These are phyloP conservation scores for Atta colombica DNA, from an alignment of 1,140 invertebrate genomes.

Conservation along the genomic window DNA sequence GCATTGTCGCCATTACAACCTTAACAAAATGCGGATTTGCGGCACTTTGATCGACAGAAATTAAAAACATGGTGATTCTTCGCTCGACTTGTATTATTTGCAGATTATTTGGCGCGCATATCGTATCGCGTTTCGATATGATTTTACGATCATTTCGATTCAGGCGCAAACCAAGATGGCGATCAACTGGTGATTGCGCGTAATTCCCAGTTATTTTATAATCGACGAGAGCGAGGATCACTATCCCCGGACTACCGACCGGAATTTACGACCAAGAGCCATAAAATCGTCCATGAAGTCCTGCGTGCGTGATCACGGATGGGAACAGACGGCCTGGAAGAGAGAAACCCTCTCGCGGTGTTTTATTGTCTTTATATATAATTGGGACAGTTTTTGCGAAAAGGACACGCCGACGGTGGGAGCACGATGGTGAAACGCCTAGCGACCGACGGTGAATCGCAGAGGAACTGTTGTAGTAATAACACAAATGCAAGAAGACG, in stretches of 20 bases:
- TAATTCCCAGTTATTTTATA: constrained; percentile 79
- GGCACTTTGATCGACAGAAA: neutral
- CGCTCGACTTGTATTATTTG: constrained; percentile 21
- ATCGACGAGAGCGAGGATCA: constrained; percentile 79
- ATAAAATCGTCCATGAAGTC: constrained; percentile 80
- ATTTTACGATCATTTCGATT: constrained; percentile 49
- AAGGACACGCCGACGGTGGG: constrained; percentile 58
- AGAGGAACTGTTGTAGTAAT: constrained; percentile 10
- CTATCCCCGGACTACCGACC: constrained; percentile 73
- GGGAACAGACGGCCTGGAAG: constrained; percentile 70
- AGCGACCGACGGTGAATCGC: constrained; percentile 59
- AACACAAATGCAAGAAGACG: neutral
- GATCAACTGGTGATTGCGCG: constrained; percentile 49
- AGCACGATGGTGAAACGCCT: constrained; percentile 65
- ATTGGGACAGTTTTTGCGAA: constrained; percentile 82
- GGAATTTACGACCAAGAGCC: constrained; percentile 84
- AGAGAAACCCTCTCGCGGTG: constrained; percentile 68
- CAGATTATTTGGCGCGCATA: neutral
- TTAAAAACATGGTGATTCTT: neutral
- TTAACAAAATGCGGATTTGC: neutral
- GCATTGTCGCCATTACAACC: neutral
- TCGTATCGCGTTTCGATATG: constrained; percentile 11
- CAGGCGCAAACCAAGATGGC: constrained; percentile 7
- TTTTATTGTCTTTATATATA: constrained; percentile 85
- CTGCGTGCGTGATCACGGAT: constrained; percentile 56